phyloP scores from a whole-genome alignment of 2,888 invertebrate species.

The Syrista parreyssii region DNA sequence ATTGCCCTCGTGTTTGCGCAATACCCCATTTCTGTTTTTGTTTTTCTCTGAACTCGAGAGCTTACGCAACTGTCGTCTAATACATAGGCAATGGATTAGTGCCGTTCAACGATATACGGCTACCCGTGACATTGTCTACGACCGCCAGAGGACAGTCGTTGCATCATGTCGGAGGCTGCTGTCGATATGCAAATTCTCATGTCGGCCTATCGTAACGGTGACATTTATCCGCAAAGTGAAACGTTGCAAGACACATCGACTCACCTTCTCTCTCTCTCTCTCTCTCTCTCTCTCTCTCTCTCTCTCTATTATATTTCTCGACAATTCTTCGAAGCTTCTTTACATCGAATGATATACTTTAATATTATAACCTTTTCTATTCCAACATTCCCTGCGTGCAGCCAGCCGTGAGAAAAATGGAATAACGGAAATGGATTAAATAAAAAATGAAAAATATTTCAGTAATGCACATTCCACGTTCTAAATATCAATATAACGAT shows the following conservation, averaged over 20 bases:
- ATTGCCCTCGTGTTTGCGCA: not conserved
- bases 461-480: not conserved
- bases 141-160: not conserved
- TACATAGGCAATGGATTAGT: not conserved
- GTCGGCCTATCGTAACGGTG: not conserved
- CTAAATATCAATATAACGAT: not conserved
- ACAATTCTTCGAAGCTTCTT: not conserved
- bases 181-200: constrained; percentile 4
- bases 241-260: not conserved
- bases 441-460: not conserved
- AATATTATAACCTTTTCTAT: not conserved
- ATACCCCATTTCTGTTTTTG: not conserved
- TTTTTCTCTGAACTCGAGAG: not conserved
- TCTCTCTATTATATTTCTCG: not conserved
- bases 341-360: too few relatives aligned
- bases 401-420: not conserved
- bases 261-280: too few relatives aligned
- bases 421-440: not conserved
- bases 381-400: not conserved
- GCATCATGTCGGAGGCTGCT: not conserved
- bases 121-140: not conserved
- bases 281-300: too few relatives aligned
- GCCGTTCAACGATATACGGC: not conserved
- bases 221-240: constrained; percentile 7
- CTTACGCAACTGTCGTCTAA: not conserved